phyloP scores from a whole-genome alignment of 2,888 invertebrate species.

The Athalia cordata region DNA sequence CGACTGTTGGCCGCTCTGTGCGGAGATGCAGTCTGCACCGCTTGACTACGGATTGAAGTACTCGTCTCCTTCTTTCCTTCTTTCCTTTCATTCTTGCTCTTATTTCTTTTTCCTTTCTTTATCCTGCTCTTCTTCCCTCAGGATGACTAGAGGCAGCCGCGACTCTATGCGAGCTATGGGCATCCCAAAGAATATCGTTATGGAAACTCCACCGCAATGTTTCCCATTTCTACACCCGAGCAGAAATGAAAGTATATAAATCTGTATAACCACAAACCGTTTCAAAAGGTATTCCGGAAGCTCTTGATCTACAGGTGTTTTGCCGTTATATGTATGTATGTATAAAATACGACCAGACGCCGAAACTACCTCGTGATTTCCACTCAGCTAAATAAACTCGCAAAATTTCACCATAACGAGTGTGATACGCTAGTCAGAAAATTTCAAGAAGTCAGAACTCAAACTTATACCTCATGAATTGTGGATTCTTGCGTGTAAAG shows the following conservation, averaged over 20 bases:
- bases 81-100: background rate
- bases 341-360: no score
- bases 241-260: background rate
- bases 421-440: no score
- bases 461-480: no score
- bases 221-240: background rate
- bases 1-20: slow-evolving; percentile 46
- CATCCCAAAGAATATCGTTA: slow-evolving; percentile 24
- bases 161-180: background rate
- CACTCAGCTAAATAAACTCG: no score
- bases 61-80: slow-evolving; percentile 31
- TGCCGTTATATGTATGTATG: background rate
- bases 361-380: no score
- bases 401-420: no score
- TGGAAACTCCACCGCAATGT: slow-evolving; percentile 9
- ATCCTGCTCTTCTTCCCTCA: no score
- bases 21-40: slow-evolving; percentile 5
- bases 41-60: background rate
- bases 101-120: background rate
- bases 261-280: slow-evolving; percentile 1
- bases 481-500: no score
- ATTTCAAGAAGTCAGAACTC: no score
- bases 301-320: slow-evolving; percentile 39
- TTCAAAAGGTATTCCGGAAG: background rate
- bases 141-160: no score